These are phyloP conservation scores for Tenthredo amoena DNA, from an alignment of 2,888 invertebrate genomes.

Conservation along the genomic window DNA sequence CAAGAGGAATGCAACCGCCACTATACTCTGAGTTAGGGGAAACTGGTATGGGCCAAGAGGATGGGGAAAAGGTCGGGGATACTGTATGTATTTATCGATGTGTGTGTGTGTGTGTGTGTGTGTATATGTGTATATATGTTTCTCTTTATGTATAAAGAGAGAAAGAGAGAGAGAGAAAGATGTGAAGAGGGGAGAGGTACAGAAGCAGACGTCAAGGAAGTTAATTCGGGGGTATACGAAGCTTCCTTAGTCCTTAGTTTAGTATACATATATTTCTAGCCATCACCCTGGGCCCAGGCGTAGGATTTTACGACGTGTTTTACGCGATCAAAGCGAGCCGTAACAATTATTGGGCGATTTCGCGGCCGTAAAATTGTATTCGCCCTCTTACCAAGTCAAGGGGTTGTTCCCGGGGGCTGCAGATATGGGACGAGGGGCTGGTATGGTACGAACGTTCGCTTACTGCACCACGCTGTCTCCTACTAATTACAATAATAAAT, in stretches of 20 bases:
- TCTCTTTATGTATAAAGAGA: constrained; percentile 1
- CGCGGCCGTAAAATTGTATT: constrained; percentile 77
- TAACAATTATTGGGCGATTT: constrained; percentile 78
- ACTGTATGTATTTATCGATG: neutral
- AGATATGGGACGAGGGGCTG: constrained; percentile 12
- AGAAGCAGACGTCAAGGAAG: constrained; percentile 37
- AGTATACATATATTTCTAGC: neutral
- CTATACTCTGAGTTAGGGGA: constrained; percentile 32
- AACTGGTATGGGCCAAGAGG: constrained; percentile 7
- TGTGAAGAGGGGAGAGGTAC: constrained; percentile 7
- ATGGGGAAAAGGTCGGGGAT: constrained; percentile 20
- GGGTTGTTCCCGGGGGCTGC: constrained; percentile 36
- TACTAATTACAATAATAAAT: constrained; percentile 47
- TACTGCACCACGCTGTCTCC: neutral
- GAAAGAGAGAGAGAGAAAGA: constrained; percentile 16
- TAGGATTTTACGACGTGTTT: constrained; percentile 75
- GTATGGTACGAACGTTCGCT: constrained; percentile 1
- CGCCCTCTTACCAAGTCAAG: constrained; percentile 59
- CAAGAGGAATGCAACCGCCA: constrained; percentile 26
- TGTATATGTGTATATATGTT: neutral
- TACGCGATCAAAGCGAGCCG: constrained; percentile 77
- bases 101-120: neutral
- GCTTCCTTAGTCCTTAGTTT: constrained; percentile 37
- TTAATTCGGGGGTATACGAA: constrained; percentile 15
- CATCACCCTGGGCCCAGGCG: constrained; percentile 18